A percentile compares a stretch with the other conserved stretches of the same genome.
Evolutionary conservation across 2,888 invertebrate genomes (phyloP).

Genomic region (Creontiades dilutus): DNA sequence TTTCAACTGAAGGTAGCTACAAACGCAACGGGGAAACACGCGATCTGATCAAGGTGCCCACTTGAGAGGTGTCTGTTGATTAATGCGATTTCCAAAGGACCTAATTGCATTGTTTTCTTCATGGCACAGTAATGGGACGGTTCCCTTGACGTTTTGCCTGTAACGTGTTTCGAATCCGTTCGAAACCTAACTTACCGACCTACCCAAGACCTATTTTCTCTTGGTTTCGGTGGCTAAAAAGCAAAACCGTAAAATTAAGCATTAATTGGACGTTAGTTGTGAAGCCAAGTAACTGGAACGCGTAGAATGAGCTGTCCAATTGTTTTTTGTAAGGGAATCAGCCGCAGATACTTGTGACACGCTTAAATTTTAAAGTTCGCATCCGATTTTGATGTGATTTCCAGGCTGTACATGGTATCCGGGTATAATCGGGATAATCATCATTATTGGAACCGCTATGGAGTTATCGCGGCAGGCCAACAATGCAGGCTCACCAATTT

Average conservation of each 20-base stretch:
- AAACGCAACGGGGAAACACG: slow-evolving; percentile 9
- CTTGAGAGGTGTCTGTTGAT: not conserved
- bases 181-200: not conserved
- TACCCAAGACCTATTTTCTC: not conserved
- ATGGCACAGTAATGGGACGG: not conserved
- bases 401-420: too few relatives aligned
- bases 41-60: not conserved
- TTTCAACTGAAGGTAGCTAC: slow-evolving; percentile 1
- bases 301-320: not conserved
- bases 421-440: too few relatives aligned
- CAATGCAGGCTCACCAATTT: too few relatives aligned
- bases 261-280: not conserved
- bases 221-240: not conserved
- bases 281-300: not conserved
- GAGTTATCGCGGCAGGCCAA: too few relatives aligned
- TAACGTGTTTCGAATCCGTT: not conserved
- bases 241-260: not conserved
- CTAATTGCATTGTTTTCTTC: slow-evolving; percentile 39
- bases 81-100: slow-evolving; percentile 18
- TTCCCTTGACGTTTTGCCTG: not conserved
- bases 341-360: too few relatives aligned
- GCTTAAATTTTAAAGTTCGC: too few relatives aligned
- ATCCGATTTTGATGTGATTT: too few relatives aligned
- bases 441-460: too few relatives aligned
- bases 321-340: not conserved